A percentile compares a stretch with the other conserved stretches of the same genome.
Evolutionary conservation across 2,113 vertebrate genomes (phyloP).

Genomic region (Tragulus kanchil): DNA sequence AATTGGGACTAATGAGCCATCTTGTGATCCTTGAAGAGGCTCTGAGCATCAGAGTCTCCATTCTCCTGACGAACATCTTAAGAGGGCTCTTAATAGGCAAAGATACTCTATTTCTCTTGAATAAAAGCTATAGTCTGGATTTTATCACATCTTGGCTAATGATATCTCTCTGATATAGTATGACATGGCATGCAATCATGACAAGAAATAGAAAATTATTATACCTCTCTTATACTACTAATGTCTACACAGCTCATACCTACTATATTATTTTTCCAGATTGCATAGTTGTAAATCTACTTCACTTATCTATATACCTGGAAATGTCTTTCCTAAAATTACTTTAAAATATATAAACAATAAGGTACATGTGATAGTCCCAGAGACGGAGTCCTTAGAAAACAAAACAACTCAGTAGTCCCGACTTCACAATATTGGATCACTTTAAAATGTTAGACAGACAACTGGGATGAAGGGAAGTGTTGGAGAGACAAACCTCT

Average conservation of each 20-base stretch:
- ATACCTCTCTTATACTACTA: neutral
- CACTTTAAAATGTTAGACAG: neutral
- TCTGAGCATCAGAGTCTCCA: neutral
- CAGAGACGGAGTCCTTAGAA: neutral
- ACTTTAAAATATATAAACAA: neutral
- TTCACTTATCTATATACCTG: neutral
- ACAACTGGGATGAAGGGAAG: neutral
- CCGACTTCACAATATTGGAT: neutral
- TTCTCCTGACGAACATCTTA: neutral
- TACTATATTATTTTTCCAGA: neutral
- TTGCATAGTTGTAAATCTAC: neutral
- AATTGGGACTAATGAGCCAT: neutral
- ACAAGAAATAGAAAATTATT: neutral
- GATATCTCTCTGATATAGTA: neutral
- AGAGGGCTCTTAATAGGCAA: neutral
- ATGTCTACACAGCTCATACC: neutral
- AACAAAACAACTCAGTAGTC: neutral
- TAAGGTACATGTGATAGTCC: neutral
- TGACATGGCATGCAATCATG: neutral
- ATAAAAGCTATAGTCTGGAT: neutral
- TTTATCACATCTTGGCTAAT: neutral
- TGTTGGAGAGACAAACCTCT: neutral
- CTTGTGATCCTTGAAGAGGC: neutral
- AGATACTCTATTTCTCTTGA: neutral
- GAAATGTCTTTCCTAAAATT: neutral